Percentiles rank a stretch among this genome's conserved stretches.
These are phyloP conservation scores for Saturnia japonica DNA, from an alignment of 2,888 invertebrate species.

Conservation along the genomic window DNA sequence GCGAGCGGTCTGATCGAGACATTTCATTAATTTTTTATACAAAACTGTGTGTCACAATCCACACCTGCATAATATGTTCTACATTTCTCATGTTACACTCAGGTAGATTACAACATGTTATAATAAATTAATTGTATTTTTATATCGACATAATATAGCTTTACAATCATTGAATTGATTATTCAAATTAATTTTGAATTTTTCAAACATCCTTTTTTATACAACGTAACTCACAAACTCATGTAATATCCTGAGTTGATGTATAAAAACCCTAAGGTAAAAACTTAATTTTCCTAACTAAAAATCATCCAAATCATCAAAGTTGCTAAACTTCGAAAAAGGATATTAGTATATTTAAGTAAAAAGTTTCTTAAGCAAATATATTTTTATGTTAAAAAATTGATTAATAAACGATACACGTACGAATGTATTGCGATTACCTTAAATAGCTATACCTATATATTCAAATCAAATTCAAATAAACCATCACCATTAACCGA, in stretches of 20 bases:
- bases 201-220: background rate
- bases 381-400: background rate
- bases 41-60: constrained; percentile 29
- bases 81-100: constrained; percentile 37
- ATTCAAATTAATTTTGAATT: background rate
- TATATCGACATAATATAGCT: constrained; percentile 19
- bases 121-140: constrained; percentile 24
- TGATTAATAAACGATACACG: background rate
- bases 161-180: background rate
- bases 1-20: constrained; percentile 40
- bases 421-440: too few species aligned
- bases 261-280: background rate
- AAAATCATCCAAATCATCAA: background rate
- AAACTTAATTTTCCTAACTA: background rate
- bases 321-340: background rate
- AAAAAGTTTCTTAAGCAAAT: background rate
- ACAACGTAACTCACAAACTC: background rate
- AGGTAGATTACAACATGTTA: constrained; percentile 18
- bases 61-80: constrained; percentile 37
- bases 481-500: too few species aligned
- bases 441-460: too few species aligned
- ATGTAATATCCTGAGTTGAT: background rate
- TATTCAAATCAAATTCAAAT: too few species aligned
- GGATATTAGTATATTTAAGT: background rate
- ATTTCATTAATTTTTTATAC: constrained; percentile 33